Percentiles rank a stretch among this genome's conserved stretches.
phyloP scores from a whole-genome alignment of 2,888 invertebrate species.

The Hecatera dysodea region DNA sequence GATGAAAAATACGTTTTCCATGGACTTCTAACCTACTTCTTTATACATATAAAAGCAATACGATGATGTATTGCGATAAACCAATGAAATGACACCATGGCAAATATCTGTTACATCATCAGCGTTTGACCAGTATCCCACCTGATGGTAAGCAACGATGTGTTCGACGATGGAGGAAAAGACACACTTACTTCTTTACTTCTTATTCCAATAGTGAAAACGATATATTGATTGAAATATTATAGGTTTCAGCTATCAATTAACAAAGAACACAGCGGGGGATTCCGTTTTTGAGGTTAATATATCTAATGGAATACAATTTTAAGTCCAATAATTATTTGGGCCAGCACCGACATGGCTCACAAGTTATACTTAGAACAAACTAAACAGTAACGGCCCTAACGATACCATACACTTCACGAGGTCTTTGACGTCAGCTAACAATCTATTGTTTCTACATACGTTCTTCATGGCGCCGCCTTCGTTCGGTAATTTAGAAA shows the following conservation, averaged over 20 bases:
- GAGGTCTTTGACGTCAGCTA: slow-evolving; percentile 59
- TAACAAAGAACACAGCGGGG: background rate
- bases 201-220: too few relatives aligned
- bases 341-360: slow-evolving; percentile 7
- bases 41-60: background rate
- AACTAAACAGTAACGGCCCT: slow-evolving; percentile 30
- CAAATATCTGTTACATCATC: too few relatives aligned
- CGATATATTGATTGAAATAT: background rate
- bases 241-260: background rate
- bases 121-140: background rate
- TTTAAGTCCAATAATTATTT: background rate
- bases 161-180: background rate
- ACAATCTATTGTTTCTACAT: slow-evolving; percentile 30
- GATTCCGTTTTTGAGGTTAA: background rate
- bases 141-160: background rate
- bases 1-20: background rate
- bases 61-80: background rate
- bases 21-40: background rate
- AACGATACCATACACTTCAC: slow-evolving; percentile 41
- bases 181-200: too few relatives aligned
- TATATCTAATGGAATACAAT: background rate
- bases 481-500: background rate
- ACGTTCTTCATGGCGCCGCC: background rate
- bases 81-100: background rate
- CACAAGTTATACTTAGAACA: slow-evolving; percentile 30